Conservation (phyloP, 2,888 invertebrate species). For the Torymus texanus region DNA sequence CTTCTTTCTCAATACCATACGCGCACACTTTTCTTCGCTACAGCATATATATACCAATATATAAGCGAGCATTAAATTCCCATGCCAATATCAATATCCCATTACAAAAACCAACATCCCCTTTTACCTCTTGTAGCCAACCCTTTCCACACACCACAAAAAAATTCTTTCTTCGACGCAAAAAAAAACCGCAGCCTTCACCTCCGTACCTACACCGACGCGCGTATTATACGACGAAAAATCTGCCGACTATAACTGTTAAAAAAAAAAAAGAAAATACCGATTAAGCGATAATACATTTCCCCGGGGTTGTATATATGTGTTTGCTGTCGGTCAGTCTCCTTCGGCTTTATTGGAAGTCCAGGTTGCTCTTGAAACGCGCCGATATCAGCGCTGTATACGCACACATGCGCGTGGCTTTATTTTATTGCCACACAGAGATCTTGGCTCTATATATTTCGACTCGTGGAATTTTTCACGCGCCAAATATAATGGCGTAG, state of each 20-base stretch:
- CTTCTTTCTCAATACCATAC: no score
- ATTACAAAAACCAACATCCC: conserved; percentile 18
- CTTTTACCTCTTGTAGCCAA: not conserved
- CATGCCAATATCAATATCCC: not conserved
- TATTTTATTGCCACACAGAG: conserved; percentile 38
- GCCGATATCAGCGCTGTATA: conserved; percentile 68
- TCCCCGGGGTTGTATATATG: not conserved
- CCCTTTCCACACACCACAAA: no score
- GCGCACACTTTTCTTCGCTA: no score
- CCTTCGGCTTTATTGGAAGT: conserved; percentile 68
- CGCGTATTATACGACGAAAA: no score
- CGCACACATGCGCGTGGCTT: conserved; percentile 53
- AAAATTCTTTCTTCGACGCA: no score
- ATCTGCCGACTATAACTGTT: no score
- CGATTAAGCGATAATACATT: conserved; percentile 49
- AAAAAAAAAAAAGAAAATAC: not conserved
- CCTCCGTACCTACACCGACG: no score
- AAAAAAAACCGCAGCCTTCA: no score
- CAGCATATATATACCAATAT: conserved; percentile 7
- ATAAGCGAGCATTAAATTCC: not conserved
- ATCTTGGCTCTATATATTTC: conserved; percentile 25
- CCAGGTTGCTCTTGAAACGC: conserved; percentile 67
- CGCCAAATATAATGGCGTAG: conserved; percentile 22
- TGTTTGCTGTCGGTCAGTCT: conserved; percentile 34
- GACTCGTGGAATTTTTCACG: conserved; percentile 35